Base-by-base conservation (phyloP, 2,113 vertebrate species). In the Platichthys flesus region DNA sequence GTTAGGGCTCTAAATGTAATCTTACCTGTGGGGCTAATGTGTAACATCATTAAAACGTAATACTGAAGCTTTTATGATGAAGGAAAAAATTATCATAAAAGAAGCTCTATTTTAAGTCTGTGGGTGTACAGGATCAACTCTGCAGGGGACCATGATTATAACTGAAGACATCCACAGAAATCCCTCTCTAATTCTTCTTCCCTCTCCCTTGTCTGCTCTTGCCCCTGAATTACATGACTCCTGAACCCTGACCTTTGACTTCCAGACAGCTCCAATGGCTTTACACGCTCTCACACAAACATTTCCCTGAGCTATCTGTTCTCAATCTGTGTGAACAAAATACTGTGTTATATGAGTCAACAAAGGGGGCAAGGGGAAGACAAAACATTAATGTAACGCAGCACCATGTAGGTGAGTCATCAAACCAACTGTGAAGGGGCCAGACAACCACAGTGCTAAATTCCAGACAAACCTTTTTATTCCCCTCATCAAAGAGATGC, bases 311-410 rank as follows among this genome's bases (percentile, higher is more conserved):
- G 58, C 51, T 74, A 68, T 51, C 47, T 51, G 47, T 51, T 51
- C 18, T 20, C 47, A 79, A 90, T 88, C 72, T 70, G 28, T 40
- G 76, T 47, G 81, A 87, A 83, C 85, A 84, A 85, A 88, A 91
- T 76, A 64, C 67, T 35, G 40, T 67, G 76, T 87, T 74, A 80
- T 21, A 77, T 10, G 79, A 91, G 85, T 90, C 83, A 81, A 88
- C 68, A 31, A 9, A 65, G 76, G 74, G 58, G 74, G 58, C 52
- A 28, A 61, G 47, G 14, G 61, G 65, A 88, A 85, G 91, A 88
- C 88, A 89, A 90, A 90, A 91, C 90, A 86, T 82, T 71, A 71
- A 14, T 67, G 84, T 83, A 85, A 87, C 12, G 16, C 51, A 82
- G 82, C 70, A 70, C 69, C 49, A 4, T 24, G 3, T 52, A 82